Percentiles rank a stretch among this genome's conserved stretches.
Evolutionary conservation across 2,797 vertebrate genomes (phyloP).

Genomic region (Paguma larvata): DNA sequence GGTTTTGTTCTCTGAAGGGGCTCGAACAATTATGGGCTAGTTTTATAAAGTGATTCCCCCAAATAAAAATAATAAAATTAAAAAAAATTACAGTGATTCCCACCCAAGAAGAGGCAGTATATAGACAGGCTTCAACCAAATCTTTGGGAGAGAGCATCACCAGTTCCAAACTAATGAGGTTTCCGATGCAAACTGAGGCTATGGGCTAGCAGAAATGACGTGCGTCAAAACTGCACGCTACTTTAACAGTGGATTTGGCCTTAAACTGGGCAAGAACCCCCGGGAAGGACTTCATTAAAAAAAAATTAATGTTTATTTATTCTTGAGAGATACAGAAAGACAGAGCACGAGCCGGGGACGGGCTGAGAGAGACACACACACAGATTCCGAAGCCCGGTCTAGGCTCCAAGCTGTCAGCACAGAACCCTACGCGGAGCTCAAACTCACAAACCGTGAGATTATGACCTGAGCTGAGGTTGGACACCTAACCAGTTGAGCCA

Average conservation of each 20-base stretch:
- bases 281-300: background rate
- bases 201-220: background rate
- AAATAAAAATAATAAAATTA: too few relatives aligned
- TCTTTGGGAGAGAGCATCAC: background rate
- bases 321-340: too few relatives aligned
- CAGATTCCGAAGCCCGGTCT: too few relatives aligned
- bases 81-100: background rate
- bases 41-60: background rate
- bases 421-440: too few relatives aligned
- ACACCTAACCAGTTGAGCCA: too few relatives aligned
- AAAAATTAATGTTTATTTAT: too few relatives aligned
- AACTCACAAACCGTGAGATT: too few relatives aligned
- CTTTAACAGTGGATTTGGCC: background rate
- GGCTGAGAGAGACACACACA: too few relatives aligned
- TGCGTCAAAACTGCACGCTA: background rate
- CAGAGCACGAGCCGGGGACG: too few relatives aligned
- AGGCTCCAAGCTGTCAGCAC: too few relatives aligned
- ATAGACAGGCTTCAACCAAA: background rate
- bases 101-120: background rate
- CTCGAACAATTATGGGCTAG: background rate
- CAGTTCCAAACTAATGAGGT: background rate
- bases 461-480: too few relatives aligned
- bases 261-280: background rate
- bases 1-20: constrained; percentile 27
- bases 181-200: background rate